Evolutionary conservation across 2,797 vertebrate species (phyloP).

Genomic region (Bufotes viridis): DNA sequence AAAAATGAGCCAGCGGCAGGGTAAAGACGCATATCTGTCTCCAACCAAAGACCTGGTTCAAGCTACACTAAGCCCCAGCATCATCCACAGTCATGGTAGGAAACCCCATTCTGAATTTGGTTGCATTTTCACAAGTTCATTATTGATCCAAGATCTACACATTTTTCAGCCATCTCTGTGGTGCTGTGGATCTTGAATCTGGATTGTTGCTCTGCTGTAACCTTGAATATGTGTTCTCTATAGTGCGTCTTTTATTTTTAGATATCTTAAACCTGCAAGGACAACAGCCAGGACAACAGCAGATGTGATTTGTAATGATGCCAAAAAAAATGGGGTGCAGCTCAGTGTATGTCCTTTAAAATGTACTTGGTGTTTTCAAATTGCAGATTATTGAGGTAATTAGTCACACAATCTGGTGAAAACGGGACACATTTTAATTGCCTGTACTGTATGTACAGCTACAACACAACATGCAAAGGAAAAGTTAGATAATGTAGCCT

Average conservation of each 20-base stretch:
- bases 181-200: background rate
- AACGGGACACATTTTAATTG: background rate
- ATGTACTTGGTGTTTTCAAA: background rate
- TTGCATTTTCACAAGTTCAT: background rate
- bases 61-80: conserved; percentile 83
- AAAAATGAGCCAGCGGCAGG: conserved; percentile 95
- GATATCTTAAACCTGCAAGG: conserved; percentile 29
- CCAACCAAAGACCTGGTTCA: conserved; percentile 86
- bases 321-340: conserved; percentile 13
- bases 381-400: background rate
- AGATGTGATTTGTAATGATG: conserved; percentile 28
- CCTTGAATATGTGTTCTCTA: conserved; percentile 27
- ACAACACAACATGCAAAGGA: too few relatives aligned
- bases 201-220: conserved; percentile 6
- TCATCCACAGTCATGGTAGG: conserved; percentile 88
- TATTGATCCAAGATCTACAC: background rate
- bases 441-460: background rate
- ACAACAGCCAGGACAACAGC: conserved; percentile 28
- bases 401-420: background rate
- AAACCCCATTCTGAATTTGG: background rate
- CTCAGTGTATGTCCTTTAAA: background rate
- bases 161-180: background rate
- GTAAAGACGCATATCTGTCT: conserved; percentile 86
- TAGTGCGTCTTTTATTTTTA: conserved; percentile 43
- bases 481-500: background rate